These are phyloP conservation scores for Eurystomus glaucurus DNA, from an alignment of 2,797 vertebrate genomes.

Conservation along the genomic window DNA sequence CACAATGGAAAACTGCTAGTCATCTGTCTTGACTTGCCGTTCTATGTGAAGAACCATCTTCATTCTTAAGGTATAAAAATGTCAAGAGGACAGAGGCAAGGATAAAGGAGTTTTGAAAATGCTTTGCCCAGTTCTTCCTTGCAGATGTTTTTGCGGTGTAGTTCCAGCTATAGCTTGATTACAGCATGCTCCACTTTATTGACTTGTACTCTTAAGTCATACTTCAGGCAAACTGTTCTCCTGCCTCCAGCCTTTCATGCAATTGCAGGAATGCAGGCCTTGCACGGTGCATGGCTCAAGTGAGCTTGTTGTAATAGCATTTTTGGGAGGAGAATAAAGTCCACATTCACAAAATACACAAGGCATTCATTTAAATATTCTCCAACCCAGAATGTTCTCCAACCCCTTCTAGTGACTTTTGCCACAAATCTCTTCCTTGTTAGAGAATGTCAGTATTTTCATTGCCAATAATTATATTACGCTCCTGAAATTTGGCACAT, in stretches of 20 bases:
- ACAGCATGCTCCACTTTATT: background rate
- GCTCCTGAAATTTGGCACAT: background rate
- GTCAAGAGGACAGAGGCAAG: background rate
- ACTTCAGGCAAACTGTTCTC: background rate
- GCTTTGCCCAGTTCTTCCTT: background rate
- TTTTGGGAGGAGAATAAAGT: background rate
- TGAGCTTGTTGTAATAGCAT: background rate
- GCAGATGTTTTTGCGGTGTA: background rate
- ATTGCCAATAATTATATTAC: background rate
- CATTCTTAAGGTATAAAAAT: background rate
- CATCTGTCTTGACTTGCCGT: background rate
- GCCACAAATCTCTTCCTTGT: background rate
- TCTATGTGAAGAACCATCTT: background rate
- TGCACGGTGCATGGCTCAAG: background rate
- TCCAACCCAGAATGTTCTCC: background rate
- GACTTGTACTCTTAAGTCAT: background rate
- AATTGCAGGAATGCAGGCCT: accelerated
- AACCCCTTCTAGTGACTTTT: background rate
- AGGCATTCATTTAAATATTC: background rate
- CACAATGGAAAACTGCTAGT: background rate
- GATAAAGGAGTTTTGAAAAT: background rate
- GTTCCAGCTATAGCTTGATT: background rate
- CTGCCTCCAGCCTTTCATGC: background rate
- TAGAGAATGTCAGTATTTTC: background rate
- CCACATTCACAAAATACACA: background rate